Conservation (phyloP, 2,113 vertebrate species). For the Prionailurus viverrinus region DNA sequence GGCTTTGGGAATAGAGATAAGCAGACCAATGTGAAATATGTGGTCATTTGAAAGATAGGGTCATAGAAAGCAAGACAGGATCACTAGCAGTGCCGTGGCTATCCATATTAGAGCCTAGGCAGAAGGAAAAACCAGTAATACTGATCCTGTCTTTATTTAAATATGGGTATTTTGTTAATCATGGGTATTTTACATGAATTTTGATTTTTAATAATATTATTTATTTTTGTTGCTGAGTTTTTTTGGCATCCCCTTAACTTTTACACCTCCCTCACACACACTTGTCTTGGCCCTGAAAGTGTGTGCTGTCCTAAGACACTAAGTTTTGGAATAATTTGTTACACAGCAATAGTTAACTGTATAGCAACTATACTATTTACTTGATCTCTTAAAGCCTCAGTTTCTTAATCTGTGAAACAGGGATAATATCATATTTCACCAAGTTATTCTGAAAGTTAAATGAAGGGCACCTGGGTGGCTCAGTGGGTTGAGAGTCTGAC, state of each 20-base stretch:
- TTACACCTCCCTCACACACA: not conserved
- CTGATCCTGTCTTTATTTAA: not conserved
- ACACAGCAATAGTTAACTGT: not conserved
- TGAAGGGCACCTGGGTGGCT: not conserved
- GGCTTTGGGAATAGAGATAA: not conserved
- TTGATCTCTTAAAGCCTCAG: not conserved
- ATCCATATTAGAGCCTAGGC: not conserved
- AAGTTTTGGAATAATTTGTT: constrained; percentile 22
- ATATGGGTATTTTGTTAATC: not conserved
- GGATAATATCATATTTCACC: not conserved
- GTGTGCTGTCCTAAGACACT: not conserved
- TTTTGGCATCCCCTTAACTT: not conserved
- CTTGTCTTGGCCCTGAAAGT: not conserved
- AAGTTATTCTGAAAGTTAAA: constrained; percentile 45
- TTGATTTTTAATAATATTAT: constrained; percentile 19
- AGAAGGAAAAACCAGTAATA: not conserved
- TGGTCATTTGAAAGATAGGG: not conserved
- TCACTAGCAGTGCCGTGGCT: not conserved
- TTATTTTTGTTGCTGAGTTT: not conserved
- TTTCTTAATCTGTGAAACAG: constrained; percentile 11
- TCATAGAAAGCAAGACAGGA: not conserved
- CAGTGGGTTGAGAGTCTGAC: no score
- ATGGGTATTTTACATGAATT: not conserved
- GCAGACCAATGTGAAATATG: not conserved
- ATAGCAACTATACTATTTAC: not conserved